A percentile compares a stretch with the other conserved stretches of the same genome.
These are phyloP conservation scores for Ectemnius continuus DNA, from an alignment of 2,888 invertebrate genomes.

Conservation along the genomic window DNA sequence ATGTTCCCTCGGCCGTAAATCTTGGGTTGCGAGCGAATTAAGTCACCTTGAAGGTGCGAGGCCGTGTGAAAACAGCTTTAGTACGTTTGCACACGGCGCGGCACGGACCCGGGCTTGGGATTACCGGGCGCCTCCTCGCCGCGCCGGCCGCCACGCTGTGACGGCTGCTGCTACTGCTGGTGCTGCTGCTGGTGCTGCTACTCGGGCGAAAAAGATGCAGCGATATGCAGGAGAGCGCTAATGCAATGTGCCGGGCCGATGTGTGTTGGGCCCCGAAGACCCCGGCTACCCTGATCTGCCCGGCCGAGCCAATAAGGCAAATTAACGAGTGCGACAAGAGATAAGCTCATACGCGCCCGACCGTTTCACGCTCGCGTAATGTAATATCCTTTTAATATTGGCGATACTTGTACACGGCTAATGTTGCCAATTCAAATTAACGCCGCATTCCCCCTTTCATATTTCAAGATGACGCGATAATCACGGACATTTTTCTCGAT, in stretches of 20 bases:
- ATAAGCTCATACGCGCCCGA: too few relatives aligned
- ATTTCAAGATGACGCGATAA: too few relatives aligned
- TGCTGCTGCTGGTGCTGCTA: conserved; percentile 5
- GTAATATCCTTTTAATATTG: too few relatives aligned
- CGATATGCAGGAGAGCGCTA: conserved; percentile 24
- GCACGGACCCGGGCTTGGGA: conserved; percentile 36
- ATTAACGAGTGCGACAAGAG: too few relatives aligned
- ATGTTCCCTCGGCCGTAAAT: conserved; percentile 56
- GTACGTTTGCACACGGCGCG: conserved; percentile 36
- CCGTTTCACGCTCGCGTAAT: too few relatives aligned
- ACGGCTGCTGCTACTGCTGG: not conserved
- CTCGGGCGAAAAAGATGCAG: conserved; percentile 31
- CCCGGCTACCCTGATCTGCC: too few relatives aligned
- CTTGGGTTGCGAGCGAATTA: conserved; percentile 57
- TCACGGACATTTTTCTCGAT: too few relatives aligned
- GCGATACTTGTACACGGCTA: too few relatives aligned
- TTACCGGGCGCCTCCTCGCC: conserved; percentile 24
- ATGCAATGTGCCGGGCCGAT: conserved; percentile 14
- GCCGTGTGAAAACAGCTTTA: conserved; percentile 54
- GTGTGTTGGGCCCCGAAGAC: too few relatives aligned
- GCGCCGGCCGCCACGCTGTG: not conserved
- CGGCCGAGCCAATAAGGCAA: too few relatives aligned
- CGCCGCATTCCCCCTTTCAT: too few relatives aligned
- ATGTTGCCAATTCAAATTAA: too few relatives aligned
- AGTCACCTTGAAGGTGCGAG: conserved; percentile 53